A percentile compares a stretch with the other conserved stretches of the same genome.
Conservation (phyloP, 2,113 vertebrate genomes). For the Gadus macrocephalus region DNA sequence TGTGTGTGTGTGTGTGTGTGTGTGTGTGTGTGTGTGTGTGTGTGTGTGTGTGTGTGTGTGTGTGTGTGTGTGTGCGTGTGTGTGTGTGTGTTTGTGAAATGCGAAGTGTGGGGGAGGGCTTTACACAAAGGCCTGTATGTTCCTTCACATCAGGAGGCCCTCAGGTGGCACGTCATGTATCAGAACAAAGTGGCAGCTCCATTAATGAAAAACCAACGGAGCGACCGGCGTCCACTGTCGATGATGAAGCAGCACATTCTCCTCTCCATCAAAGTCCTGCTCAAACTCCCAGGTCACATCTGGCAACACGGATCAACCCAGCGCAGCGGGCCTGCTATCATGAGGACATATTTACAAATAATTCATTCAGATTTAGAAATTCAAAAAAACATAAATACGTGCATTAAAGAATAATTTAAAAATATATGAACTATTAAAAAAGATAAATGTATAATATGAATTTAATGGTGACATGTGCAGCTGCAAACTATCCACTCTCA, state of each 20-base stretch:
- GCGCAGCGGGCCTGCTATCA: neutral
- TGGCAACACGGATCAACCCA: slow-evolving; percentile 35
- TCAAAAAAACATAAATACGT: too few species aligned
- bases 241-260: slow-evolving; percentile 44
- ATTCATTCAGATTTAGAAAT: too few species aligned
- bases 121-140: too few species aligned
- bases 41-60: neutral
- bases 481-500: too few species aligned
- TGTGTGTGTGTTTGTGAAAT: neutral
- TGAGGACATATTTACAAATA: too few species aligned
- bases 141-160: slow-evolving; percentile 46
- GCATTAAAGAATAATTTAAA: too few species aligned
- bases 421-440: too few species aligned
- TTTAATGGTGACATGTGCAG: too few species aligned
- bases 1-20: neutral
- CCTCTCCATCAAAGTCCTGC: neutral
- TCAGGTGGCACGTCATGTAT: slow-evolving; percentile 69
- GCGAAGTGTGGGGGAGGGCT: neutral
- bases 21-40: neutral
- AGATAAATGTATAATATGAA: too few species aligned
- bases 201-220: slow-evolving; percentile 67
- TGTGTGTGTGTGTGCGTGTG: neutral
- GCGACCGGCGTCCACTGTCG: slow-evolving; percentile 58
- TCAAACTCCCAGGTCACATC: slow-evolving; percentile 35
- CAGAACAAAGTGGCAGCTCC: slow-evolving; percentile 62